These are phyloP conservation scores for Gymnocheta viridis DNA, from an alignment of 2,888 invertebrate species.

Conservation along the genomic window DNA sequence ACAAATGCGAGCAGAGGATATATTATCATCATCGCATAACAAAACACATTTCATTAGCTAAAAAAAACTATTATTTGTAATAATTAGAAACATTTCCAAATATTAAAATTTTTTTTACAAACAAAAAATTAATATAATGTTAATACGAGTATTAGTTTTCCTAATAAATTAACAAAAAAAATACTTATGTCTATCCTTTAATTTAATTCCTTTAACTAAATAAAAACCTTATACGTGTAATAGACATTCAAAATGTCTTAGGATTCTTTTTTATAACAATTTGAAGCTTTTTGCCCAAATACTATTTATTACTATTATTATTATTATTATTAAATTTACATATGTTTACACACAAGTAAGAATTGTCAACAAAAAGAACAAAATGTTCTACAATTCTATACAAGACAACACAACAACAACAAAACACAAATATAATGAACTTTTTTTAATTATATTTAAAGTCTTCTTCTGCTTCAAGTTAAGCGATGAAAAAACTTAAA, in stretches of 20 bases:
- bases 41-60: constrained; percentile 59
- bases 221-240: constrained; percentile 53
- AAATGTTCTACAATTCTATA: constrained; percentile 42
- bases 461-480: constrained; percentile 70
- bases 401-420: constrained; percentile 27
- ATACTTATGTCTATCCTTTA: constrained; percentile 50
- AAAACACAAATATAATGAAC: constrained; percentile 28
- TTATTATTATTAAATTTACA: constrained; percentile 59
- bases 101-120: constrained; percentile 36
- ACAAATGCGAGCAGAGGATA: constrained; percentile 24
- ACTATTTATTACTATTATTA: constrained; percentile 59
- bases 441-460: constrained; percentile 64
- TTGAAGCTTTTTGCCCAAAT: constrained; percentile 70
- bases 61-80: constrained; percentile 54
- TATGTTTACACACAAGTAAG: constrained; percentile 53
- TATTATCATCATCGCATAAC: constrained; percentile 44
- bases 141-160: constrained; percentile 59
- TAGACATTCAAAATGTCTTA: constrained; percentile 65
- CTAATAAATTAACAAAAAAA: constrained; percentile 36
- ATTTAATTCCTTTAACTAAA: constrained; percentile 35
- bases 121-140: constrained; percentile 19
- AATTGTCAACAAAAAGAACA: constrained; percentile 29
- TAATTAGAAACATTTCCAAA: constrained; percentile 67
- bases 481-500: constrained; percentile 64
- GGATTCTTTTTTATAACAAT: constrained; percentile 64